A percentile compares a stretch with the other conserved stretches of the same genome.
phyloP scores from a whole-genome alignment of 2,888 invertebrate species.

The Callimorpha dominula region DNA sequence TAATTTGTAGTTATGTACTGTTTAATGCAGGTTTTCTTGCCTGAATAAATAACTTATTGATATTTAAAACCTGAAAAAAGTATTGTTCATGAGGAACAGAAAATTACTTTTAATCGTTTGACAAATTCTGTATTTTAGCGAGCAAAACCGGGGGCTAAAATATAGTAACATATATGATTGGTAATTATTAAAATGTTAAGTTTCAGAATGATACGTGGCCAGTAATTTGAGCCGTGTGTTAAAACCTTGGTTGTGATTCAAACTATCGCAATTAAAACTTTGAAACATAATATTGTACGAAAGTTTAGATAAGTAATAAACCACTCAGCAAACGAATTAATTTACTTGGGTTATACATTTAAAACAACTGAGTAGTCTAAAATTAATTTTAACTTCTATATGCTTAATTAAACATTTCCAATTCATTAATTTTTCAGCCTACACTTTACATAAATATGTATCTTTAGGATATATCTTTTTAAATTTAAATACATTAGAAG shows the following conservation, averaged over 20 bases:
- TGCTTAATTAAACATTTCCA: background rate
- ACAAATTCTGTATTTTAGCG: too few species aligned
- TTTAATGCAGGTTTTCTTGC: too few species aligned
- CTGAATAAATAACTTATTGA: too few species aligned
- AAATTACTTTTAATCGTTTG: too few species aligned
- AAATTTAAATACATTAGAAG: background rate
- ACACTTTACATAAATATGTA: background rate
- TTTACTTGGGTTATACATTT: constrained; percentile 24
- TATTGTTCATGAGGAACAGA: too few species aligned
- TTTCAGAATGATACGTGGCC: background rate
- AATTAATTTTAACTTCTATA: constrained; percentile 5
- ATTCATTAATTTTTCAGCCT: background rate
- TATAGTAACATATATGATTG: too few species aligned
- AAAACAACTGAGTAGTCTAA: background rate
- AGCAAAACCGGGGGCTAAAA: too few species aligned
- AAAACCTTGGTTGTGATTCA: background rate
- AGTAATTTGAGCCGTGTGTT: too few species aligned
- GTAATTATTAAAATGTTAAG: too few species aligned
- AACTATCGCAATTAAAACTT: constrained; percentile 27
- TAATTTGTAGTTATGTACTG: too few species aligned
- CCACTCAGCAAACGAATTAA: constrained; percentile 22
- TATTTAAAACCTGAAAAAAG: too few species aligned
- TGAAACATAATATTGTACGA: constrained; percentile 15
- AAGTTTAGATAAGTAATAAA: constrained; percentile 22
- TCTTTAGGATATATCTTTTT: background rate